These are phyloP conservation scores for Ataeniobius toweri DNA, from an alignment of 2,797 vertebrate species.

Conservation along the genomic window DNA sequence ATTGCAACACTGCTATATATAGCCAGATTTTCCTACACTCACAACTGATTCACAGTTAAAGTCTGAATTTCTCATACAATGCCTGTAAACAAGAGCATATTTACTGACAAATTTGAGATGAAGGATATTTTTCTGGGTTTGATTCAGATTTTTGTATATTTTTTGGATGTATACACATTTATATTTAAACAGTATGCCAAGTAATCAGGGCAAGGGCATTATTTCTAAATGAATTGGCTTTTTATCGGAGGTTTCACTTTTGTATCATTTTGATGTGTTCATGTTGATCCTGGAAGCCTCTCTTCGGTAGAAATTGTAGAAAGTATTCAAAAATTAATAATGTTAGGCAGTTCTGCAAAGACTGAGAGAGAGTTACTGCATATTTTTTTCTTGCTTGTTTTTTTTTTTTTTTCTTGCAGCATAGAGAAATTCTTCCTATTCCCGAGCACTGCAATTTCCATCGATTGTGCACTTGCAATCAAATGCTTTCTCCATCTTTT, in stretches of 20 bases:
- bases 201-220: background rate
- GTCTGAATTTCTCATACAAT: conserved; percentile 15
- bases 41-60: conserved; percentile 9
- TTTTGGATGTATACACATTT: background rate
- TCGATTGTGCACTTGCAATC: background rate
- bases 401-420: too few species aligned
- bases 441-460: background rate
- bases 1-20: conserved; percentile 23
- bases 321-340: background rate
- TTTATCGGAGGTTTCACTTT: background rate
- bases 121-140: background rate
- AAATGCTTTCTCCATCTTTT: background rate
- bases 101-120: background rate
- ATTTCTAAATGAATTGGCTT: background rate
- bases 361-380: background rate
- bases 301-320: background rate
- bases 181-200: background rate
- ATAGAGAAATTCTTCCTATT: background rate
- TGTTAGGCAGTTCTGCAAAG: background rate
- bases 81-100: background rate
- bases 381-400: background rate
- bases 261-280: background rate
- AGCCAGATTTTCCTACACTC: background rate
- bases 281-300: too few species aligned
- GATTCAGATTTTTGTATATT: background rate